A percentile compares a stretch with the other conserved stretches of the same genome.
Conservation (phyloP, 2,113 vertebrate species). For the Oryzias javanicus region DNA sequence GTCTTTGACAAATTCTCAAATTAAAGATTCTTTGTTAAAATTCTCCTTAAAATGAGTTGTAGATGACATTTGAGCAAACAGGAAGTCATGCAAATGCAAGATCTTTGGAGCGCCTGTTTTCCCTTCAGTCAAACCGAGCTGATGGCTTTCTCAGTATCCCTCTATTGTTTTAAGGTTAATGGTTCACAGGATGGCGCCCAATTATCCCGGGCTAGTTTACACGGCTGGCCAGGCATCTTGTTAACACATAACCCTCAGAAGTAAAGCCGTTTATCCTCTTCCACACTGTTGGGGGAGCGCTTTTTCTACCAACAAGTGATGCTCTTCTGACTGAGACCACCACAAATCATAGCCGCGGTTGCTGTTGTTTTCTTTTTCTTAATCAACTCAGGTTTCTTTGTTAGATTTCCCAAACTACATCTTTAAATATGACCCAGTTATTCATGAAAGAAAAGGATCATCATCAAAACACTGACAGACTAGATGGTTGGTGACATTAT, state of each 20-base stretch:
- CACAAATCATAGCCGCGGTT: constrained; percentile 2
- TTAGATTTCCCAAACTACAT: not conserved
- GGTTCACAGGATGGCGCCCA: constrained; percentile 33
- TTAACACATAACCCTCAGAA: constrained; percentile 35
- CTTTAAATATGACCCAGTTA: not conserved
- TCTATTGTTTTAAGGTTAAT: constrained; percentile 51
- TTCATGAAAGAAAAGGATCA: constrained; percentile 65
- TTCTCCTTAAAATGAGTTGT: too few species aligned
- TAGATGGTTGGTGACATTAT: constrained; percentile 48
- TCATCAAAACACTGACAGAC: constrained; percentile 49
- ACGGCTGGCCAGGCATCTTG: constrained; percentile 26
- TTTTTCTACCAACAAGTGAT: constrained; percentile 4
- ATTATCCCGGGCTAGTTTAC: constrained; percentile 29
- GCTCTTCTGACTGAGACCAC: constrained; percentile 41
- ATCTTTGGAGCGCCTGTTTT: not conserved
- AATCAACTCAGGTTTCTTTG: not conserved
- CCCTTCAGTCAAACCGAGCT: constrained; percentile 21
- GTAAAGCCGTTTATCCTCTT: constrained; percentile 17
- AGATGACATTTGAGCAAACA: too few species aligned
- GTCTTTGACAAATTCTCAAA: too few species aligned
- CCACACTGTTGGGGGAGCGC: not conserved
- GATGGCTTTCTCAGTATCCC: constrained; percentile 33
- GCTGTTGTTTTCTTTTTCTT: not conserved
- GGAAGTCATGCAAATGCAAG: not conserved
- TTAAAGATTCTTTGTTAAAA: too few species aligned